These are phyloP conservation scores for Anthopleura xanthogrammica DNA, from an alignment of 92 coral and sea anemone genomes.

Conservation along the genomic window DNA sequence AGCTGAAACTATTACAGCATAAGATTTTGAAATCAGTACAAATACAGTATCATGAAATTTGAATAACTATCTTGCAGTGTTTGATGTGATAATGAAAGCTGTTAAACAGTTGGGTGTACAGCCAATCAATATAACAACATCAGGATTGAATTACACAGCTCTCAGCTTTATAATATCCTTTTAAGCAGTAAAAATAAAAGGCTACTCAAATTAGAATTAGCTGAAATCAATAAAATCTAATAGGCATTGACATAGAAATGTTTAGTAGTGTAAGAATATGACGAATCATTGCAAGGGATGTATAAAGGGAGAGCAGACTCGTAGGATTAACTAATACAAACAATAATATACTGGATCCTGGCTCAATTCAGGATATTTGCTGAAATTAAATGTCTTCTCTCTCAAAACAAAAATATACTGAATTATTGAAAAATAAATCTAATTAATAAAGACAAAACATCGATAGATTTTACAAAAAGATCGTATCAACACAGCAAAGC, in stretches of 20 bases:
- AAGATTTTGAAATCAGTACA: not conserved
- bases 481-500: not conserved
- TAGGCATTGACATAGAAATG: not conserved
- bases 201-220: not conserved
- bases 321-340: not conserved
- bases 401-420: not conserved
- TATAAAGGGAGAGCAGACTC: not conserved
- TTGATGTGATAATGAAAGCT: not conserved
- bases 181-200: not conserved
- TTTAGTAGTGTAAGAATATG: not conserved
- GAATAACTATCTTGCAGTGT: not conserved
- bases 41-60: not conserved
- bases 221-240: not conserved
- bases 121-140: too few relatives aligned
- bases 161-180: too few relatives aligned
- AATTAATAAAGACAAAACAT: not conserved
- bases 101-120: not conserved
- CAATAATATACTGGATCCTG: too few relatives aligned
- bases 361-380: not conserved
- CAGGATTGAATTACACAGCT: too few relatives aligned
- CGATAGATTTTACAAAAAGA: not conserved
- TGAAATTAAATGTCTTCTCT: not conserved
- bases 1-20: conserved; percentile 13
- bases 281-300: not conserved
- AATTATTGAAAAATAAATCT: not conserved